phyloP scores from a whole-genome alignment of 1,140 invertebrate species.

The Cyrtorhinus lividipennis region DNA sequence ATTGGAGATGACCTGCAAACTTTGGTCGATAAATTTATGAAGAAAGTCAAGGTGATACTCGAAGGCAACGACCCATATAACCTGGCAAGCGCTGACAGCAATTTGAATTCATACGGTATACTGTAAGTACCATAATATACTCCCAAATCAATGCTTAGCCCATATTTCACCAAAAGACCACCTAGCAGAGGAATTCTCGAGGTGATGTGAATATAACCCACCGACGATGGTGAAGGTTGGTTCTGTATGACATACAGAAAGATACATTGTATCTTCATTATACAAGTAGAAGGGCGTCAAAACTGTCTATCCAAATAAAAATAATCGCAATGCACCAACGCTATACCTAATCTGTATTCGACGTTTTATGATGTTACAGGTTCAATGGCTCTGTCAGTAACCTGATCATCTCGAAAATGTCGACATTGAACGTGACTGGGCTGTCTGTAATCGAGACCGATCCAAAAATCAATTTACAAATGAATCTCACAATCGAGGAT shows the following conservation, averaged over 20 bases:
- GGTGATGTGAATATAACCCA: too few relatives aligned
- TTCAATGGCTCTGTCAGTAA: not conserved
- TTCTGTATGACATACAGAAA: not conserved
- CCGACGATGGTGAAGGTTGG: not conserved
- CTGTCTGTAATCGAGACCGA: not conserved
- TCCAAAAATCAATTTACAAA: not conserved
- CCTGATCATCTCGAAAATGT: not conserved
- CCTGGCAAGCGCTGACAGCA: not conserved
- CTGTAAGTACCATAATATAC: too few relatives aligned
- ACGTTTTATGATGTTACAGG: too few relatives aligned
- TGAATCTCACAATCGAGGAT: not conserved
- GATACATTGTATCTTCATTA: not conserved
- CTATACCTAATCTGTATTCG: not conserved
- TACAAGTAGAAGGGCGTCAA: not conserved
- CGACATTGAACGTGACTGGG: not conserved
- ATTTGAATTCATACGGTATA: not conserved
- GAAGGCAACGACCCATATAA: not conserved
- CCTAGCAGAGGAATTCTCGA: too few relatives aligned
- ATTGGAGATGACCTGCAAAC: not conserved
- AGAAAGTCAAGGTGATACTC: not conserved
- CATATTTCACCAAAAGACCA: too few relatives aligned
- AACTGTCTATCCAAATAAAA: not conserved
- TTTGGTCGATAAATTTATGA: not conserved
- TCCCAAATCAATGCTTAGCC: too few relatives aligned
- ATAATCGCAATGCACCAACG: not conserved